Evolutionary conservation across 2,888 invertebrate species (phyloP).

Genomic region (Glyphotaelius pellucidus): DNA sequence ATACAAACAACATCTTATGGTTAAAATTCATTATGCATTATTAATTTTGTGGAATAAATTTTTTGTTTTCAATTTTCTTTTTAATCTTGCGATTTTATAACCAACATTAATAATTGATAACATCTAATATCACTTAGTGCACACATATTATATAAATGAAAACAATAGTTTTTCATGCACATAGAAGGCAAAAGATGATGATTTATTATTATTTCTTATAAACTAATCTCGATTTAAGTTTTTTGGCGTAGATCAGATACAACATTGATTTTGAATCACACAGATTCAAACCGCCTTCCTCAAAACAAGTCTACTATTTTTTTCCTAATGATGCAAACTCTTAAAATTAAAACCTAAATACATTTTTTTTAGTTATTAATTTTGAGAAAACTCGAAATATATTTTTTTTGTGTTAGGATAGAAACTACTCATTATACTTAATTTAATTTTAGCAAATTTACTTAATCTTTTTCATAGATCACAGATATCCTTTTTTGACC

Average conservation of each 20-base stretch:
- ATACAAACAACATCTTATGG: neutral
- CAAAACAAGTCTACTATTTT: neutral
- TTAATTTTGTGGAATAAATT: neutral
- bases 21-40: neutral
- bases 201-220: neutral
- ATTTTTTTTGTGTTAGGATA: neutral
- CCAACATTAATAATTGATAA: neutral
- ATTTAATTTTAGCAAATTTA: slow-evolving; percentile 2
- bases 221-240: neutral
- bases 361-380: neutral
- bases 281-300: neutral
- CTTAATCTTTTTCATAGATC: neutral
- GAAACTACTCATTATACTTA: neutral
- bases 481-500: neutral
- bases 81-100: neutral
- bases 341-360: neutral
- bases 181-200: neutral
- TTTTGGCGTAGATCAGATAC: neutral
- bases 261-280: neutral
- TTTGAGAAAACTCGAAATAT: neutral
- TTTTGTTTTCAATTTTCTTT: neutral
- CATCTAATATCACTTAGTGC: neutral
- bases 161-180: neutral
- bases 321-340: neutral
- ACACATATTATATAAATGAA: neutral